Evolutionary conservation across 2,888 invertebrate genomes (phyloP).

Genomic region (Sphinx pinastri): DNA sequence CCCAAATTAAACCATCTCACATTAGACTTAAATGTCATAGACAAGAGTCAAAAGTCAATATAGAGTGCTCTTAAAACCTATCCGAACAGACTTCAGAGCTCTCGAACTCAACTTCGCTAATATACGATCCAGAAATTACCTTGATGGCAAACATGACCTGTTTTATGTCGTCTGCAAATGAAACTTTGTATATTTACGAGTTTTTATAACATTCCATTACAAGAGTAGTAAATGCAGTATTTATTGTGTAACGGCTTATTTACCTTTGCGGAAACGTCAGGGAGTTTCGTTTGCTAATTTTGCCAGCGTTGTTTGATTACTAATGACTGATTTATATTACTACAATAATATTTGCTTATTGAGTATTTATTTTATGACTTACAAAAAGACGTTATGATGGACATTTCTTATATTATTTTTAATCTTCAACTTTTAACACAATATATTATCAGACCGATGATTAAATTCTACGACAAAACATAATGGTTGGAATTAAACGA

Average conservation of each 20-base stretch:
- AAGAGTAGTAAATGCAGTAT: conserved; percentile 42
- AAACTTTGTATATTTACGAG: conserved; percentile 55
- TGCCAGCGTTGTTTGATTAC: conserved; percentile 18
- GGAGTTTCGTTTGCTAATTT: neutral
- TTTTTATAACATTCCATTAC: conserved; percentile 54
- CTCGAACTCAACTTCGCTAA: conserved; percentile 52
- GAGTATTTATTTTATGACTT: too few species aligned
- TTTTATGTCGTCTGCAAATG: conserved; percentile 47
- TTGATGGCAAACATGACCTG: conserved; percentile 53
- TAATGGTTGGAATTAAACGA: too few species aligned
- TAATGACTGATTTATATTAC: neutral
- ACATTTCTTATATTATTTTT: too few species aligned
- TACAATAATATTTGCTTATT: neutral
- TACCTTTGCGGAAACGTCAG: conserved; percentile 38
- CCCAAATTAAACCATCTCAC: neutral
- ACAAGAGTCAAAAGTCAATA: conserved; percentile 38
- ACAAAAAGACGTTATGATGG: too few species aligned
- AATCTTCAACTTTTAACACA: too few species aligned
- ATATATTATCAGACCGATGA: too few species aligned
- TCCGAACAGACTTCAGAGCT: conserved; percentile 39
- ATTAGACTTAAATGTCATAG: neutral
- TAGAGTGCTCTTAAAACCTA: conserved; percentile 35
- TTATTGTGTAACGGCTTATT: conserved; percentile 54
- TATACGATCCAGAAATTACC: conserved; percentile 61
- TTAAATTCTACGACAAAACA: too few species aligned